A percentile compares a stretch with the other conserved stretches of the same genome.
These are phyloP conservation scores for Vidua chalybeata DNA, from an alignment of 2,113 vertebrate genomes.

Conservation along the genomic window DNA sequence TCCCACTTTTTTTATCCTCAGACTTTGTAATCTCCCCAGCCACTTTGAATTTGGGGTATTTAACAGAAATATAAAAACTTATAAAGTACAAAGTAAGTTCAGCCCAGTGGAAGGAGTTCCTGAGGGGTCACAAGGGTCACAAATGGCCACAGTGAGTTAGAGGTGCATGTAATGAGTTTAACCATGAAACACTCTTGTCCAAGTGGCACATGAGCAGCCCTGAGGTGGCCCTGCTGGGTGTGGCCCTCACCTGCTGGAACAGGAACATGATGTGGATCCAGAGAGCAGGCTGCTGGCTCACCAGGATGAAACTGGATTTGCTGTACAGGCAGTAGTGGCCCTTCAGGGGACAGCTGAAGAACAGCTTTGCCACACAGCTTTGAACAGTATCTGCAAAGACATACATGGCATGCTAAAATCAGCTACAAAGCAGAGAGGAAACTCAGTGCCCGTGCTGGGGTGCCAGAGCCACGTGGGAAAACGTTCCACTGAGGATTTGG, in stretches of 20 bases:
- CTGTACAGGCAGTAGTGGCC: constrained; percentile 93
- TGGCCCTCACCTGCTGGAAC: constrained; percentile 85
- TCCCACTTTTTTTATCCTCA: neutral
- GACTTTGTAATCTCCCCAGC: neutral
- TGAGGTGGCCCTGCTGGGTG: neutral
- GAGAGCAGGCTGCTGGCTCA: constrained; percentile 84
- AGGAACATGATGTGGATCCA: constrained; percentile 98
- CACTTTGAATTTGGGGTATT: neutral
- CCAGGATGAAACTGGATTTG: constrained; percentile 88
- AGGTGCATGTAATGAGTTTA: neutral
- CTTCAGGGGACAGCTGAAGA: constrained; percentile 91
- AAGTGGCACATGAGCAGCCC: neutral
- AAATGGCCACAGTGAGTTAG: neutral
- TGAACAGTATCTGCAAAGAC: constrained; percentile 77
- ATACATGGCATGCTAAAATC: neutral
- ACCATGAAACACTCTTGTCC: neutral
- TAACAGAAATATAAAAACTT: neutral
- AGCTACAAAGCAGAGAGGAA: neutral
- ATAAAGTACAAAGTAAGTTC: neutral
- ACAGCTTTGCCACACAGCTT: constrained; percentile 87
- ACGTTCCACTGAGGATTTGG: rapidly evolving
- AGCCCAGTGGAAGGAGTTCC: rapidly evolving
- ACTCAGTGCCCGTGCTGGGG: neutral
- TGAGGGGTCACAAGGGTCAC: neutral
- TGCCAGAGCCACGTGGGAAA: neutral